phyloP scores from a whole-genome alignment of 2,888 invertebrate species.

The Tetragonula carbonaria region DNA sequence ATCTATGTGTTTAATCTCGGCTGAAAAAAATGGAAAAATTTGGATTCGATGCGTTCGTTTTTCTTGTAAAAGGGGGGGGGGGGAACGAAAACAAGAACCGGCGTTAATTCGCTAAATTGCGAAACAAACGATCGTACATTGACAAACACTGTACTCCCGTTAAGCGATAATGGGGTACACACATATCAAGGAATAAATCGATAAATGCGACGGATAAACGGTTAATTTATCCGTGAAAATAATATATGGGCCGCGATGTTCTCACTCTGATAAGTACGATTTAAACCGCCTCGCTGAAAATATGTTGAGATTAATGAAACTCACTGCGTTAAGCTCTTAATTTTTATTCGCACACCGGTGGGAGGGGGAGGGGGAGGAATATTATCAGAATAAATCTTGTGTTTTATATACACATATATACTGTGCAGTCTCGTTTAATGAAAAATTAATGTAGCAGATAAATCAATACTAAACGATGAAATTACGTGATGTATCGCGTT shows the following conservation, averaged over 20 bases:
- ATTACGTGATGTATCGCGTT: neutral
- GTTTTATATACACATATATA: neutral
- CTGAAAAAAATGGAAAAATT: too few relatives aligned
- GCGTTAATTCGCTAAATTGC: neutral
- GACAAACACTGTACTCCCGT: neutral
- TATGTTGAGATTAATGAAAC: neutral
- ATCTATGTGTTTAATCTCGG: neutral
- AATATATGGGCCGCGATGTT: neutral
- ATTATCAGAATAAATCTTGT: too few relatives aligned
- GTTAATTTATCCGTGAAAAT: constrained; percentile 13
- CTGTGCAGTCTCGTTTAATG: neutral
- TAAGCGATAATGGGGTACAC: neutral
- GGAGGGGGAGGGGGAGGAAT: too few relatives aligned
- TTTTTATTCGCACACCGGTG: neutral
- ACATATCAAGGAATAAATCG: neutral
- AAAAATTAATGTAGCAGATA: neutral
- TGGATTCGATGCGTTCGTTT: neutral
- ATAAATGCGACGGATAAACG: neutral
- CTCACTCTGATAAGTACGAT: neutral
- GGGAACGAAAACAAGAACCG: too few relatives aligned
- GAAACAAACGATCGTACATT: neutral
- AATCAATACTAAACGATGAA: neutral
- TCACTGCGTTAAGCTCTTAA: neutral
- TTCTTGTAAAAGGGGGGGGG: too few relatives aligned
- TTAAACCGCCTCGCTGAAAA: neutral